A percentile compares a stretch with the other conserved stretches of the same genome.
phyloP scores from a whole-genome alignment of 2,797 vertebrate genomes.

The Sebastes steindachneri region DNA sequence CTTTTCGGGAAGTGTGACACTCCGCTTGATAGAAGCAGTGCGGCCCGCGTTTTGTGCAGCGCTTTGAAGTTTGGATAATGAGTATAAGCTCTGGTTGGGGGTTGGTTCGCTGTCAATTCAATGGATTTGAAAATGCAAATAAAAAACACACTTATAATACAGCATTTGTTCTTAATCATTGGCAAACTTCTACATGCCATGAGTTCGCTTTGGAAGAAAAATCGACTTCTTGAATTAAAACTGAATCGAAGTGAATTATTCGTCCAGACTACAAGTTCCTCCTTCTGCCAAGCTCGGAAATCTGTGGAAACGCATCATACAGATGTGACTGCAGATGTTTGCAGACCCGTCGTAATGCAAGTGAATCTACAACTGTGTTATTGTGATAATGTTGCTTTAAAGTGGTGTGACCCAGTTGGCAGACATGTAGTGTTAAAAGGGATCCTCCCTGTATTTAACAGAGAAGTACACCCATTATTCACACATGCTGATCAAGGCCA shows the following conservation, averaged over 20 bases:
- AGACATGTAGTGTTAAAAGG: background rate
- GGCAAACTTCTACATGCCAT: background rate
- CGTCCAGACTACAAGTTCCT: background rate
- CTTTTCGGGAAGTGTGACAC: constrained; percentile 20
- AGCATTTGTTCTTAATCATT: constrained; percentile 48
- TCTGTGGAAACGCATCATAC: constrained; percentile 6
- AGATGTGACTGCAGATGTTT: constrained; percentile 48
- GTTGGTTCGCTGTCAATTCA: constrained; percentile 8
- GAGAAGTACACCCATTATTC: background rate
- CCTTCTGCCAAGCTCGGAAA: constrained; percentile 18
- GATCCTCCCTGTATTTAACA: constrained; percentile 17
- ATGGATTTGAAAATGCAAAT: constrained; percentile 29
- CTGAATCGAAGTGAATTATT: constrained; percentile 29
- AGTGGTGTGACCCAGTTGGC: constrained; percentile 34
- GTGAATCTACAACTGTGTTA: constrained; percentile 9
- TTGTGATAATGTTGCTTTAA: constrained; percentile 11
- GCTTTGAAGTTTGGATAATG: constrained; percentile 16
- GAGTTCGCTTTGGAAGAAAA: constrained; percentile 17
- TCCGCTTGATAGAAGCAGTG: background rate
- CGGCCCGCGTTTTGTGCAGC: background rate
- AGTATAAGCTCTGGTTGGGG: background rate
- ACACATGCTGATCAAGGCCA: constrained; percentile 18
- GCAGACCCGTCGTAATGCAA: background rate
- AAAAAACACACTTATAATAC: constrained; percentile 19
- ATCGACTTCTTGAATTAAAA: constrained; percentile 25